Base-by-base conservation (phyloP, 2,888 invertebrate species). In the Rhagonycha fulva region DNA sequence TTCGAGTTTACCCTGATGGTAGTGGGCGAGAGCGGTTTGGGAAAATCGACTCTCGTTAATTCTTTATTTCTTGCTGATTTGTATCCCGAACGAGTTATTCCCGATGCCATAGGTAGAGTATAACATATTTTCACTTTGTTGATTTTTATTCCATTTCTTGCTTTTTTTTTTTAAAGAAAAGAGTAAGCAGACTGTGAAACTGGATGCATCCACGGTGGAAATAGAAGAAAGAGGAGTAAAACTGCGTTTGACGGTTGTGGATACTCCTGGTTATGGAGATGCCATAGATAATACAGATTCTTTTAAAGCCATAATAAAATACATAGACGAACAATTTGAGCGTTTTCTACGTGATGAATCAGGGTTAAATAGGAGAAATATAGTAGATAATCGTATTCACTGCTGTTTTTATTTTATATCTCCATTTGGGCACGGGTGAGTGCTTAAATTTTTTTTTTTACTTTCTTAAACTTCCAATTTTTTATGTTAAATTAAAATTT, bases 1-100 rank as follows among this genome's bases (percentile, higher is more conserved):
- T 98, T 98, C 86, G 98, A 98, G 89, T 98, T 98, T 87, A 98
- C 98, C 0, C 89, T 98, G 11, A 98, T 98, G 98, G 98, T 98
- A 73, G 98, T 88, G 7, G 88, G 88, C 1, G 95, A 96, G 84
- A 94, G 94, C 82, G 97, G 98, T 0, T 89, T 98, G 61, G 98
- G 98, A 47, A 98, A 98, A 89, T 98, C 98, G 0, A 98, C 98
- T 0, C 90, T 98, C 68, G 97, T 98, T 70, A 98, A 98, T 88
- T 97, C 97, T 78, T 90, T 98, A 74, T 98, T 98, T 87, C 89
- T 98, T 76, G 98, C 97, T 62, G 98, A 98, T 88, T 90, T 98
- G 76, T 98, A 98, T 88, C 97, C 97, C 47, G 98, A 98, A 88
- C 91, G 98, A 87, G 92, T 95, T 70, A 94, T 97, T 83, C 95